phyloP scores from a whole-genome alignment of 2,797 vertebrate species.

The Nothura maculosa region DNA sequence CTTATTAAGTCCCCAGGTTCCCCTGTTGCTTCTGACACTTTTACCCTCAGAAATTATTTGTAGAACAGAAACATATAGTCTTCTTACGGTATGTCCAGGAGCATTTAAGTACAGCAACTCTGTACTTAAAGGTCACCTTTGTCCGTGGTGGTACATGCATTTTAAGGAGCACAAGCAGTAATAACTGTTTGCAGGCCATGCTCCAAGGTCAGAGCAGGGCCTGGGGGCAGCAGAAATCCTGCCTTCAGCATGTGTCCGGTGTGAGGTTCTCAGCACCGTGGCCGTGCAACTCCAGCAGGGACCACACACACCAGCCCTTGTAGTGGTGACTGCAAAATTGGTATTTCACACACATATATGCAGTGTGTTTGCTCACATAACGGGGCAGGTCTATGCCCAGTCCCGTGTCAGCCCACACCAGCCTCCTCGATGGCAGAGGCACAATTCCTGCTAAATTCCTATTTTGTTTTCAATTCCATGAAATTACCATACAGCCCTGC shows the following conservation, averaged over 20 bases:
- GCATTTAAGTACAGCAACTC: not conserved
- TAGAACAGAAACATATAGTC: not conserved
- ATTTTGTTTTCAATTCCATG: conserved; percentile 54
- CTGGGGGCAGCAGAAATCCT: not conserved
- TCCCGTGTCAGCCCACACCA: not conserved
- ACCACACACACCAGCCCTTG: rapidly evolving
- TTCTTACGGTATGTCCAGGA: not conserved
- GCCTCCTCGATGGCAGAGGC: conserved; percentile 10
- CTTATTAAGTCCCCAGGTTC: not conserved
- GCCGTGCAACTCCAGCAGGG: not conserved
- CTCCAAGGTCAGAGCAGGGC: not conserved
- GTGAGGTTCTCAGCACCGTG: rapidly evolving
- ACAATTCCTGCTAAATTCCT: conserved; percentile 52
- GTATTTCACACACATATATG: not conserved
- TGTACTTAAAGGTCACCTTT: not conserved
- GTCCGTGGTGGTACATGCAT: rapidly evolving
- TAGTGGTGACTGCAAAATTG: not conserved
- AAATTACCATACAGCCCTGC: conserved; percentile 49
- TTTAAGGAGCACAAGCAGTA: rapidly evolving
- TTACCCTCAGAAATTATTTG: not conserved
- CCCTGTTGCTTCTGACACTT: not conserved
- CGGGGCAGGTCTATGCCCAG: not conserved
- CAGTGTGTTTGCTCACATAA: not conserved
- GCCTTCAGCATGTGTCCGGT: not conserved
- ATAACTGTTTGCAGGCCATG: not conserved